Evolutionary conservation across 2,888 invertebrate genomes (phyloP).

Genomic region (Mongoloraphidia duomilia): DNA sequence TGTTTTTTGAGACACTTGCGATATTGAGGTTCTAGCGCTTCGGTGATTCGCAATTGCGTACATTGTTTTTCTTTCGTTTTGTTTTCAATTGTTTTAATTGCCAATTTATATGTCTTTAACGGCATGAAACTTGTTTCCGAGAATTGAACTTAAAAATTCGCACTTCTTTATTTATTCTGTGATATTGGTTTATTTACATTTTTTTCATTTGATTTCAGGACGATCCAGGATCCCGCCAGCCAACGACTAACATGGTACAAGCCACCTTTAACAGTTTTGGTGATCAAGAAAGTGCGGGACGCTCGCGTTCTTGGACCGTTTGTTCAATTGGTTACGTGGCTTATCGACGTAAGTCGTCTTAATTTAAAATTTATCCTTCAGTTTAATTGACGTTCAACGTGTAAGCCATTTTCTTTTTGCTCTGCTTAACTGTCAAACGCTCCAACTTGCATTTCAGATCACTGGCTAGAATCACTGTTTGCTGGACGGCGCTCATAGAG

Average conservation of each 20-base stretch:
- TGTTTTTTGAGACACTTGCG: too few species aligned
- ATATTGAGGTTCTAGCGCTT: too few species aligned
- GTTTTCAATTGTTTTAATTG: too few species aligned
- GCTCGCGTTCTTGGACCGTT: constrained; percentile 79
- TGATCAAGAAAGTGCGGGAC: constrained; percentile 93
- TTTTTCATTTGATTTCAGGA: constrained; percentile 42
- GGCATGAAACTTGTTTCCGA: too few species aligned
- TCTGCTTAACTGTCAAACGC: too few species aligned
- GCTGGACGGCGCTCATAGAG: too few species aligned
- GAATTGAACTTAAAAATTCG: not conserved
- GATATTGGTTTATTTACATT: not conserved
- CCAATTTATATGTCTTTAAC: too few species aligned
- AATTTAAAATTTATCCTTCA: not conserved
- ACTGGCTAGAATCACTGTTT: too few species aligned
- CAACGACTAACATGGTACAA: constrained; percentile 96
- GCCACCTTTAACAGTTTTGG: constrained; percentile 87
- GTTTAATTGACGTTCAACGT: not conserved
- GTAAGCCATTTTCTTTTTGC: too few species aligned
- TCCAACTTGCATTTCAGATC: too few species aligned
- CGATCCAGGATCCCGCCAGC: constrained; percentile 94
- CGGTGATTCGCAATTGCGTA: too few species aligned
- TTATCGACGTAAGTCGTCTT: constrained; percentile 58
- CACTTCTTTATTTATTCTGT: not conserved
- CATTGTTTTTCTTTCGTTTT: too few species aligned
- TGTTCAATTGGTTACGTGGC: constrained; percentile 84